Evolutionary conservation across 2,113 vertebrate genomes (phyloP).

Genomic region (Coturnix japonica): DNA sequence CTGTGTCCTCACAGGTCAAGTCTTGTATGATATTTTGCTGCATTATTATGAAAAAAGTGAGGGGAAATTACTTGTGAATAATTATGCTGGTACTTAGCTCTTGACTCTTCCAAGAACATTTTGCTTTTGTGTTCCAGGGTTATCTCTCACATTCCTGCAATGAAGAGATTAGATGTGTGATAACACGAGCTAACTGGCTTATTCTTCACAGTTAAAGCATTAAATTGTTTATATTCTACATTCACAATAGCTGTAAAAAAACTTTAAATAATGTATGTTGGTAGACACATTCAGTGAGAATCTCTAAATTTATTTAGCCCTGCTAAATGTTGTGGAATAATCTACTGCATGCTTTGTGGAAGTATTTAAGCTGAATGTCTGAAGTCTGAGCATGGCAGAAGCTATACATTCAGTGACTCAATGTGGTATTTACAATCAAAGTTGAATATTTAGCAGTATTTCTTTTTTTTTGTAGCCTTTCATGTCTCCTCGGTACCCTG

Average conservation of each 20-base stretch:
- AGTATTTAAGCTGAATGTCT: not conserved
- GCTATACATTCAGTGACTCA: not conserved
- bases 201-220: not conserved
- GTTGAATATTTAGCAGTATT: slow-evolving; percentile 9
- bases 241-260: not conserved
- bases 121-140: not conserved
- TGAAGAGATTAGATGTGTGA: not conserved
- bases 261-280: not conserved
- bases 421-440: not conserved
- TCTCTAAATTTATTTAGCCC: not conserved
- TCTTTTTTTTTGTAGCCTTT: slow-evolving; percentile 84
- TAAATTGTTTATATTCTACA: not conserved
- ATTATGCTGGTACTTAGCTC: not conserved
- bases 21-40: not conserved
- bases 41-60: not conserved
- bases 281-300: not conserved
- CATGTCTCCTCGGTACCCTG: slow-evolving; percentile 99
- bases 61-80: not conserved
- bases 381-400: not conserved
- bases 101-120: not conserved
- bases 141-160: not conserved
- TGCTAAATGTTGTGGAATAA: not conserved
- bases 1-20: not conserved
- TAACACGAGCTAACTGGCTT: not conserved
- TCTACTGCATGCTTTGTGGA: not conserved